Percentiles rank a stretch among this genome's conserved stretches.
phyloP scores from a whole-genome alignment of 2,888 invertebrate genomes.

The Phyto melanocephala region DNA sequence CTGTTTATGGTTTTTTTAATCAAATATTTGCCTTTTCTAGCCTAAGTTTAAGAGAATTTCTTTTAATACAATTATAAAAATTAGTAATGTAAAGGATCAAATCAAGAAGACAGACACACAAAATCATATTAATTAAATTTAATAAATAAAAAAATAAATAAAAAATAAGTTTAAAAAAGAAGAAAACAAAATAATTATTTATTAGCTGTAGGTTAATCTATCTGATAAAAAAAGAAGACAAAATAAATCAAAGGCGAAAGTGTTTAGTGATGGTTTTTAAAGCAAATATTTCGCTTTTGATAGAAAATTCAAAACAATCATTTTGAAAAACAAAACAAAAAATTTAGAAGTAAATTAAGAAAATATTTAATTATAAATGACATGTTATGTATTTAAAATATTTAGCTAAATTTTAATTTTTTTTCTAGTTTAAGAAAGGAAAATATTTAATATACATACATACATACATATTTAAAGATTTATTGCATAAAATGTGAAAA shows the following conservation, averaged over 20 bases:
- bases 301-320: constrained; percentile 77
- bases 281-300: constrained; percentile 77
- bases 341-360: constrained; percentile 58
- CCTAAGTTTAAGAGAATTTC: background rate
- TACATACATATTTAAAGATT: constrained; percentile 71
- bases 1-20: too few species aligned
- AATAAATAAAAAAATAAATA: background rate
- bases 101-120: constrained; percentile 33
- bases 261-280: constrained; percentile 75
- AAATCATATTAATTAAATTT: background rate
- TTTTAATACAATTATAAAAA: constrained; percentile 35
- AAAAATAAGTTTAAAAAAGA: background rate
- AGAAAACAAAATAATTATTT: constrained; percentile 45
- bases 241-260: constrained; percentile 71
- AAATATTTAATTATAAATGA: constrained; percentile 67
- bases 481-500: constrained; percentile 74
- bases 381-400: constrained; percentile 64
- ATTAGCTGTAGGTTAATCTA: constrained; percentile 60
- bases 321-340: constrained; percentile 71
- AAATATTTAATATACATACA: constrained; percentile 66
- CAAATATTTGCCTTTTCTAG: too few species aligned
- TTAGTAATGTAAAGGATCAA: constrained; percentile 69
- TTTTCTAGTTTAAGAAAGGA: constrained; percentile 62
- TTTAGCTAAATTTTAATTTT: constrained; percentile 64
- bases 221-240: constrained; percentile 60